Base-by-base conservation (phyloP, 2,888 invertebrate species). In the Corythucha ciliata region DNA sequence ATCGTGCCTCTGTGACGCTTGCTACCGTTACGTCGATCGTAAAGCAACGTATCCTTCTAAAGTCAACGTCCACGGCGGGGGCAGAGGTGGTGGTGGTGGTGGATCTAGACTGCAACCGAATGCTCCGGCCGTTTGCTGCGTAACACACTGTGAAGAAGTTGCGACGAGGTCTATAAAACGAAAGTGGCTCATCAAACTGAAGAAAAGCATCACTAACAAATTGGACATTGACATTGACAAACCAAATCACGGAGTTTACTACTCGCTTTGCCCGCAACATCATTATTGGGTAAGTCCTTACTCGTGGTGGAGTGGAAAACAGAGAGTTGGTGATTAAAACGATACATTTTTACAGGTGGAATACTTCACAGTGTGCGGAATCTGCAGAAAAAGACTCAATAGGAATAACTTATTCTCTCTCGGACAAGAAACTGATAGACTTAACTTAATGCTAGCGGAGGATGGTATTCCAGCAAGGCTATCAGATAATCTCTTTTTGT, bases 1-100 rank as follows among this genome's bases (percentile, higher is more conserved):
- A 68, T 87, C 86, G 46, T 89, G 89, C 60, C 73, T 89, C 18
- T 89, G 89, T 67, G 87, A 88, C 68, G 87, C 88, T 8, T 89
- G 89, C 65, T 88, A 85, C 68, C 77, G 88, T 0, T 85, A 86
- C 65, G 83, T 89, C 46, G 87, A 88, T 69, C 75, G 87, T 44
- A 83, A 85, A 59, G 83, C 85, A n/a, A 63, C 63, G 45, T 61
- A 61, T 37, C 63, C 64, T 4, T 52, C 62, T 29, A 54, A 56
- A 40, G 21, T 52, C 20, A 42, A 42, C 32, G 50, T 42, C 7
- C 39, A 40, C n/a, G n/a, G n/a, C n/a, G n/a, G n/a, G n/a, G n/a
- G n/a, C n/a, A n/a, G n/a, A n/a, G n/a, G n/a, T n/a, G 39, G 39
- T 2, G 39, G 27, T 20, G n/a, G n/a, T n/a, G n/a, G n/a, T n/a